phyloP scores from a whole-genome alignment of 2,113 vertebrate genomes.

The Melanerpes formicivorus region DNA sequence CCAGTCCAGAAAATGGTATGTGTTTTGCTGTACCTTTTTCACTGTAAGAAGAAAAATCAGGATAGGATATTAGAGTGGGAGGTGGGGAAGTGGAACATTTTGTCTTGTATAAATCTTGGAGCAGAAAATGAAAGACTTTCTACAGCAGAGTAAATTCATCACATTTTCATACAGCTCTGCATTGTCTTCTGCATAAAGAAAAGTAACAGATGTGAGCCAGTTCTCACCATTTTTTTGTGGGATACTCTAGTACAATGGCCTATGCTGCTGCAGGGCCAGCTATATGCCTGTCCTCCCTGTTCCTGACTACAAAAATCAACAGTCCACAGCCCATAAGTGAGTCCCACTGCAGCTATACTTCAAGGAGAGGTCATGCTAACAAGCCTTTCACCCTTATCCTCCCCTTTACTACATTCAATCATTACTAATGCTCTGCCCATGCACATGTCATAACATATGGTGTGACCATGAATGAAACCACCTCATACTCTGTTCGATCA shows the following conservation, averaged over 20 bases:
- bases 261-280: not conserved
- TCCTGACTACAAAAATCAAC: not conserved
- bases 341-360: not conserved
- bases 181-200: constrained; percentile 37
- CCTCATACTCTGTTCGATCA: not conserved
- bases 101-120: not conserved
- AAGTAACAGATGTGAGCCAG: constrained; percentile 54
- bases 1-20: constrained; percentile 73
- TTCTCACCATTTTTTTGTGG: constrained; percentile 19
- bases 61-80: not conserved
- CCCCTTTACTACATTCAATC: not conserved
- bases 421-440: not conserved
- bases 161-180: constrained; percentile 27
- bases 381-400: not conserved
- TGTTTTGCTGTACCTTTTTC: constrained; percentile 81
- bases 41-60: constrained; percentile 66
- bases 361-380: not conserved
- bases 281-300: not conserved
- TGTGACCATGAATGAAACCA: not conserved
- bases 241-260: not conserved
- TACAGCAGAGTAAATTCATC: constrained; percentile 11
- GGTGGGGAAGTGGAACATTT: not conserved
- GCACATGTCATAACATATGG: not conserved
- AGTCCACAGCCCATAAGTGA: not conserved
- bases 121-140: constrained; percentile 1